Evolutionary conservation across 2,888 invertebrate species (phyloP).

Genomic region (Germaria angustata): DNA sequence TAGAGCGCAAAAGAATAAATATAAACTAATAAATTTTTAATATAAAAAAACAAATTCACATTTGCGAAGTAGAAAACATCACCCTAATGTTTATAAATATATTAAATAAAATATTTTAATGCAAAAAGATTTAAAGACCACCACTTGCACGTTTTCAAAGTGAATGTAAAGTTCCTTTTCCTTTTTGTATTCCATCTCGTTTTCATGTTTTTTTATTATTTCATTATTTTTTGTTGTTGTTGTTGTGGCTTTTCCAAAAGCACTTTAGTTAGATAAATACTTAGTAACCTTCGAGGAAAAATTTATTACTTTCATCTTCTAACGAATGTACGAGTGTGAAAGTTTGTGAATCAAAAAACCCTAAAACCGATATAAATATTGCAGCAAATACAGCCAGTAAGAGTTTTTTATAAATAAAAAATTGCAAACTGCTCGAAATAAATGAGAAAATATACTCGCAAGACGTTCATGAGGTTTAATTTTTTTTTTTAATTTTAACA

Average conservation of each 20-base stretch:
- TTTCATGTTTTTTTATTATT: neutral
- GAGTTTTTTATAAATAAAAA: slow-evolving; percentile 7
- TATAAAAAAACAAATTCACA: neutral
- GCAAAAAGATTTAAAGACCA: neutral
- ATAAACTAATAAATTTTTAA: neutral
- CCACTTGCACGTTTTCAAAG: slow-evolving; percentile 5
- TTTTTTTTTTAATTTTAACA: no score
- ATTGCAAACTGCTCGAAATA: slow-evolving; percentile 13
- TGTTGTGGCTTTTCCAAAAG: neutral
- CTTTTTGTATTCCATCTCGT: neutral
- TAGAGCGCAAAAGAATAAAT: neutral
- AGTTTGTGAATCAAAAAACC: neutral
- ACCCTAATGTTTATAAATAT: no score
- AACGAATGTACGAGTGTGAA: neutral
- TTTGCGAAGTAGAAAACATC: neutral
- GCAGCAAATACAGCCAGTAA: neutral
- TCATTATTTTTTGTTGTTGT: neutral
- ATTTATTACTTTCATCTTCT: slow-evolving; percentile 46
- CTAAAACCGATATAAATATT: neutral
- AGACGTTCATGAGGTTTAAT: neutral
- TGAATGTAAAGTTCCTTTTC: neutral
- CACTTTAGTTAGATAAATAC: neutral
- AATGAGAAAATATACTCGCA: slow-evolving; percentile 1
- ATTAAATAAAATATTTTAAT: no score
- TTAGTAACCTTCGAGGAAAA: slow-evolving; percentile 38